Evolutionary conservation across 2,113 vertebrate genomes (phyloP).

Genomic region (Origma solitaria): DNA sequence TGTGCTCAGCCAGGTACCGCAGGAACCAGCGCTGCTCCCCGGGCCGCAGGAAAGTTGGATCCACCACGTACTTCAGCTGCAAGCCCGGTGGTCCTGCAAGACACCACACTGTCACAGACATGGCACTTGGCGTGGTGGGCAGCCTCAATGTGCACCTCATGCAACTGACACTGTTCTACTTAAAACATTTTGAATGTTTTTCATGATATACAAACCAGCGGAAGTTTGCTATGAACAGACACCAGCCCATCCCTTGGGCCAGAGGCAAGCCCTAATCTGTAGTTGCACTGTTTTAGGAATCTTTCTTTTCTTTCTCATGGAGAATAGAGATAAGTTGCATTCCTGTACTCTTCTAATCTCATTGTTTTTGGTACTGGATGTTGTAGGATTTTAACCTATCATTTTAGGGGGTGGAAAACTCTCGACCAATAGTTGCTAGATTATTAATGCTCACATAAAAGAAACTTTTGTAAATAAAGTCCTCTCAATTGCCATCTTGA

Average conservation of each 20-base stretch:
- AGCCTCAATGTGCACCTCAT: rapidly evolving
- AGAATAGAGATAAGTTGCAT: too few relatives aligned
- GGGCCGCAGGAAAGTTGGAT: constrained; percentile 72
- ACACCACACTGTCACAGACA: neutral
- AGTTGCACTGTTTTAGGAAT: too few relatives aligned
- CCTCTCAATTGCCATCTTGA: too few relatives aligned
- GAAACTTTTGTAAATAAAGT: too few relatives aligned
- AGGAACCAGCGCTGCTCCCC: constrained; percentile 85
- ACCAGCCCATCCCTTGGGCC: neutral
- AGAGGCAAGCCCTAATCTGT: neutral
- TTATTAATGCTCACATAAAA: too few relatives aligned
- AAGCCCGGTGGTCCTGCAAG: constrained; percentile 78
- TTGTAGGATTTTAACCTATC: too few relatives aligned
- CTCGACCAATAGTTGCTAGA: too few relatives aligned
- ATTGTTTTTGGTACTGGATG: too few relatives aligned
- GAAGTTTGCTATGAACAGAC: neutral
- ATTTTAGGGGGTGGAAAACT: too few relatives aligned
- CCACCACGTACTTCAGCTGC: constrained; percentile 84
- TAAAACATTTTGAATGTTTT: neutral
- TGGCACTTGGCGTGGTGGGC: neutral
- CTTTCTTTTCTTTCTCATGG: too few relatives aligned
- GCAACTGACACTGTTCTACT: neutral
- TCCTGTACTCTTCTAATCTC: too few relatives aligned
- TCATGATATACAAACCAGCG: neutral
- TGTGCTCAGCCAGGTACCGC: constrained; percentile 83